A percentile compares a stretch with the other conserved stretches of the same genome.
These are phyloP conservation scores for Raja brachyura DNA, from an alignment of 2,113 vertebrate species.

Conservation along the genomic window DNA sequence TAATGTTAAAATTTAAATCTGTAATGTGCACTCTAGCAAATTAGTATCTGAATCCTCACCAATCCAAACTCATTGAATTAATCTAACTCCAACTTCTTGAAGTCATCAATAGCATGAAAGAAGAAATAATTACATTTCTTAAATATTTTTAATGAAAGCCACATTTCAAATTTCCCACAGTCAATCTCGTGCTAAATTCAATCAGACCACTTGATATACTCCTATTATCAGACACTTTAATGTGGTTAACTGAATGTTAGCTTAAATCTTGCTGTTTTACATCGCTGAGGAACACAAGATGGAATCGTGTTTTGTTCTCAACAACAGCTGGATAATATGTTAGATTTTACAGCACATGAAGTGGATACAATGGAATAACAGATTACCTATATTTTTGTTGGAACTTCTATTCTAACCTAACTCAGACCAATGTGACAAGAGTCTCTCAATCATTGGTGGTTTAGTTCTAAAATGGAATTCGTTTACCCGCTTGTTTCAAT, in stretches of 20 bases:
- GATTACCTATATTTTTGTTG: background rate
- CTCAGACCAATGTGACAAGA: background rate
- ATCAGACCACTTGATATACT: background rate
- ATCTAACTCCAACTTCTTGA: background rate
- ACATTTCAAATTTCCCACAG: background rate
- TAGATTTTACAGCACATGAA: background rate
- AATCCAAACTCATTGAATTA: background rate
- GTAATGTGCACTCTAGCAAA: background rate
- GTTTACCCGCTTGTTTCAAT: background rate
- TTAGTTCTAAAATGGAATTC: background rate
- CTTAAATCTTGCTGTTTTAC: background rate
- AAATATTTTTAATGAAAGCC: background rate
- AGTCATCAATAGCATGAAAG: background rate
- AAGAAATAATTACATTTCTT: background rate
- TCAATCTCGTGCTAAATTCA: background rate
- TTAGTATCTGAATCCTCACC: background rate
- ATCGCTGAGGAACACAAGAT: background rate
- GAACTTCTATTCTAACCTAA: background rate
- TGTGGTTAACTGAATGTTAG: background rate
- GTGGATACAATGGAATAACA: no score
- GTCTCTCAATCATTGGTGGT: background rate
- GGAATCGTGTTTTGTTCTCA: background rate
- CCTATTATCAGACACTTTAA: background rate
- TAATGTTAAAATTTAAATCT: background rate
- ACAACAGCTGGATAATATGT: background rate